Evolutionary conservation across 2,113 vertebrate species (phyloP), one percentile per base, ranked within the genome.

Genomic region (Rhinogobius similis): DNA sequence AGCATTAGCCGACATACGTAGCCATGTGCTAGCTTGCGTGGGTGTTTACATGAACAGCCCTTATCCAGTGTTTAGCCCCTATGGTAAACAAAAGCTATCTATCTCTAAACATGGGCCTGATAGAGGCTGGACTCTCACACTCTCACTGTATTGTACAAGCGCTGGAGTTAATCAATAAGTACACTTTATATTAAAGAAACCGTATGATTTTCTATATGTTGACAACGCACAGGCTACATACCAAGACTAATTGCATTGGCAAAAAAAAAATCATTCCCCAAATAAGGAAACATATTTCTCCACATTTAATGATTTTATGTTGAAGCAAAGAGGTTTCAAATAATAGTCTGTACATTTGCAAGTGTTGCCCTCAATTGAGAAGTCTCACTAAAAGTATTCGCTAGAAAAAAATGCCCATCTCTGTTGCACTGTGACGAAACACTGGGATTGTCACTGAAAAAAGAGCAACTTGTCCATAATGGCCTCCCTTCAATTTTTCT

Each of bases 141-240:
- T 77, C 84, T 13, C 10, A 8, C 73, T 66, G 76, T 74, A 82
- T 82, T 85, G 89, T 85, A 72, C 71, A 83, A 83, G 81, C 78
- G 81, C 82, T 75, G 69, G 86, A 88, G 86, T 87, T 67, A 88
- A 90, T 90, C 87, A 88, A 77, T 70, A 4, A 12, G 23, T 27
- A 23, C 11, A 10, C 2, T 7, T 36, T 36, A 5, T 7, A 36
- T 36, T 36, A 36, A 36, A 36, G 3, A 36, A 36, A 36, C 32
- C 32, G 9, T 36, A 36, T 36, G 1, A 7, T 36, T n/a, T n/a
- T n/a, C n/a, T n/a, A n/a, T n/a, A n/a, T n/a, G n/a, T n/a, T n/a
- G n/a, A n/a, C n/a, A n/a, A n/a, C n/a, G n/a, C n/a, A n/a, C 32
- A 36, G 32, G 9, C 32, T 36, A 8, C 32, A 29, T 29, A 36